Base-by-base conservation (phyloP, 2,113 vertebrate genomes). In the Gobio gobio region DNA sequence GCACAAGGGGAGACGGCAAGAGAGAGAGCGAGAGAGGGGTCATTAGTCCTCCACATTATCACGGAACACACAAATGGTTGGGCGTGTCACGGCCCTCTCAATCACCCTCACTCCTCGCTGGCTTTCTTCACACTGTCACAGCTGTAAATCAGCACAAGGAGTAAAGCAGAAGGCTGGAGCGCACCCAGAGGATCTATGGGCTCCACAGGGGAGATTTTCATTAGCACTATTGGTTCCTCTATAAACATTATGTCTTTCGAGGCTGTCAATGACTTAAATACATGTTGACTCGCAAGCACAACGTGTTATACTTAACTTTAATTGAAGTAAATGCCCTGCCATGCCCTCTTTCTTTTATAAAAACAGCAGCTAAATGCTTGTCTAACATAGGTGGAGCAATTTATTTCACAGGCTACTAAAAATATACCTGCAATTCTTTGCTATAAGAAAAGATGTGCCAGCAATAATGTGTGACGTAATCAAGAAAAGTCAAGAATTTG, bases 71-170 rank as follows among this genome's bases (percentile, higher is more conserved):
- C 70, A 85, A 26, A 26, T 70, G 73, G 26, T 49, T 49, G 26
- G 73, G 81, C n/a, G 45, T 29, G n/a, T 79, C 78, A 75, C 85
- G 0, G 7, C 47, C 40, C 54, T 61, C 86, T 78, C 81, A 58
- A 70, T 59, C 43, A 59, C 40, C 45, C n/a, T 49, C n/a, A 12
- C 75, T 83, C 20, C 47, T 84, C 54, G 20, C 36, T 83, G 70
- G n/a, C 45, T 85, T 58, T 78, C 63, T 83, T 16, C 87, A 72
- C 80, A 88, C 58, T 78, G 72, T 51, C 82, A 80, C 16, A 3
- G 78, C 54, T 84, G 49, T 68, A 20, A 58, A 49, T 82, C 61
- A 83, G 76, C 40, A 26, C 10, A 64, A 40, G 80, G 47, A 51
- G 64, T 82, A 68, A 66, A 68, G 51, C 26, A 9, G 63, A 82